Evolutionary conservation across 1,140 invertebrate species (phyloP).

Genomic region (Heliconius eleuchia): DNA sequence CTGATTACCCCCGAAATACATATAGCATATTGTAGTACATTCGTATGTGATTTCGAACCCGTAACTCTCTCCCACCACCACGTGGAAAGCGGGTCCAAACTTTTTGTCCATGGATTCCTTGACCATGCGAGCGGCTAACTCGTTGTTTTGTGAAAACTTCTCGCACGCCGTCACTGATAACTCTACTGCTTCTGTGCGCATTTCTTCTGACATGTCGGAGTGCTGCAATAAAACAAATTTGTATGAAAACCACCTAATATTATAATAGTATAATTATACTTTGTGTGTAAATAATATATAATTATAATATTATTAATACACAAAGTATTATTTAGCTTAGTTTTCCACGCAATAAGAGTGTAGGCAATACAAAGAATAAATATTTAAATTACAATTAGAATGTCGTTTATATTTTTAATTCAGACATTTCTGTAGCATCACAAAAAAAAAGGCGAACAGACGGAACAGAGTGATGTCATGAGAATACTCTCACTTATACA

Average conservation of each 20-base stretch:
- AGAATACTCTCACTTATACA: too few relatives aligned
- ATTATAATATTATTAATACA: too few relatives aligned
- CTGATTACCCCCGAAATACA: conserved; percentile 95
- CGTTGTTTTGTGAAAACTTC: conserved; percentile 91
- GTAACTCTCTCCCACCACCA: conserved; percentile 95
- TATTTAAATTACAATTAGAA: too few relatives aligned
- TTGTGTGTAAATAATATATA: too few relatives aligned
- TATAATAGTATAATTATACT: too few relatives aligned
- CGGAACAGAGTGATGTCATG: too few relatives aligned
- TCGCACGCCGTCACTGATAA: conserved; percentile 95
- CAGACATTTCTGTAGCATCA: too few relatives aligned
- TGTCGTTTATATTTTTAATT: too few relatives aligned
- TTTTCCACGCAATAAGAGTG: too few relatives aligned
- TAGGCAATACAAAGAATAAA: too few relatives aligned
- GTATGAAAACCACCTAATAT: background rate
- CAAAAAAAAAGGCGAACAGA: too few relatives aligned
- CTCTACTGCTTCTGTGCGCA: conserved; percentile 94
- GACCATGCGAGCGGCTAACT: conserved; percentile 90
- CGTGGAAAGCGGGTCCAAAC: conserved; percentile 96
- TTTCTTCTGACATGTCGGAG: conserved; percentile 95
- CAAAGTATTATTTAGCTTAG: too few relatives aligned
- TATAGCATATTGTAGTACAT: conserved; percentile 93
- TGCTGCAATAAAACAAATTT: conserved; percentile 79
- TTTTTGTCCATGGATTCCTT: conserved; percentile 97
- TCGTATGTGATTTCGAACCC: conserved; percentile 97